Evolutionary conservation across 1,140 invertebrate species (phyloP), one percentile per base, ranked within the genome.

Genomic region (Aphaenogaster ashmeadi): DNA sequence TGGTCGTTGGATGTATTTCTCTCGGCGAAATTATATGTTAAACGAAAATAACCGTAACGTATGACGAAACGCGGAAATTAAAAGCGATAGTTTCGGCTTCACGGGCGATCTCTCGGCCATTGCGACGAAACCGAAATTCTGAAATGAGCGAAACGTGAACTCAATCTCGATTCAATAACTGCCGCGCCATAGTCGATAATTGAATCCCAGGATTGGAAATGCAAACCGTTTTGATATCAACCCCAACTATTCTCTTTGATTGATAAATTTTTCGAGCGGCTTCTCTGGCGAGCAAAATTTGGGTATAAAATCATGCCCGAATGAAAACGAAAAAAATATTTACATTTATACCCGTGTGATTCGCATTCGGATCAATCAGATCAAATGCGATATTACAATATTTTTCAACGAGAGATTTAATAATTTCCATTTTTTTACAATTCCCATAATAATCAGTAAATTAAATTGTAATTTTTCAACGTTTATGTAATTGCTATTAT

Each of bases 1-100:
- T 90, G 81, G 81, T 88, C 81, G 90, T 91, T 91, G 90, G 87
- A 91, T 77, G 90, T 86, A 90, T 91, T 91, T 90, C 69, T 52
- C 36, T 80, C 36, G 44, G 74, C 85, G 44, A 79, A 90, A 90
- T 47, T 27, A 50, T 90, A 54, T 5, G 44, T 86, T 66, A 85
- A 41, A 87, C 50, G 69, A 90, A 69, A 89, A 75, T 21, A 87
- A 87, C 7, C 41, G 60, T 52, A 67, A 50, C 77, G 21, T 56
- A 77, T 54, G 54, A 54, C 56, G 8, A 72, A 62, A 89, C 64
- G 41, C 54, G 47, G 72, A 54, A 86, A 87, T 86, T 80, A 81
- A 54, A 41, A 62, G 38, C 58, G 13, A 36, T 78, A 52, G n/a
- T 11, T 41, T 54, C 44, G 47, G 4, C 62, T 67, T 64, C 2